Evolutionary conservation across 2,797 vertebrate genomes (phyloP).

Genomic region (Oreochromis mossambicus): DNA sequence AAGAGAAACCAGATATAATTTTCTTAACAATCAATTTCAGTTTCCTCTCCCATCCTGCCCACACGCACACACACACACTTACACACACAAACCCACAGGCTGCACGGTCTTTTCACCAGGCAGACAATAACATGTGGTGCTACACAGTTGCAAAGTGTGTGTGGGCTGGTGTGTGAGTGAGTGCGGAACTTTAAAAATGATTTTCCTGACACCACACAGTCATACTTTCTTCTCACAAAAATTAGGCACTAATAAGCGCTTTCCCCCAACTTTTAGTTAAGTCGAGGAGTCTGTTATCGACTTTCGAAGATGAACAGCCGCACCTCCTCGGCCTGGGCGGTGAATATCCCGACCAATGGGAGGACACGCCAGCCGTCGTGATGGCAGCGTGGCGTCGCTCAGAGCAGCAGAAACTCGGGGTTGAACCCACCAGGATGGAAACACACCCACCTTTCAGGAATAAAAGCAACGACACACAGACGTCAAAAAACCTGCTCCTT

Average conservation of each 20-base stretch:
- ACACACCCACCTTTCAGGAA: slow-evolving; percentile 68
- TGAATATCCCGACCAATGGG: slow-evolving; percentile 78
- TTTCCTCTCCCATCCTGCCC: slow-evolving; percentile 9
- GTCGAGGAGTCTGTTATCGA: slow-evolving; percentile 87
- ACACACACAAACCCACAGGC: background rate
- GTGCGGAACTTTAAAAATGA: background rate
- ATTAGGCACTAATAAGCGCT: background rate
- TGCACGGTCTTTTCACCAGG: background rate
- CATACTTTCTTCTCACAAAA: background rate
- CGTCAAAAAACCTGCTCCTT: slow-evolving; percentile 81
- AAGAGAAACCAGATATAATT: slow-evolving; percentile 34
- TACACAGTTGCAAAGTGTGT: background rate
- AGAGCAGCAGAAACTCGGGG: slow-evolving; percentile 66
- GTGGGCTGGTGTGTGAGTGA: background rate
- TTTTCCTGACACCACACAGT: background rate
- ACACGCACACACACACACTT: background rate
- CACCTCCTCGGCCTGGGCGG: slow-evolving; percentile 79
- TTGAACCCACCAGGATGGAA: slow-evolving; percentile 61
- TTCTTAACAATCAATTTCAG: slow-evolving; percentile 39
- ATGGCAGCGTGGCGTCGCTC: slow-evolving; percentile 75
- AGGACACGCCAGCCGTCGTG: slow-evolving; percentile 77
- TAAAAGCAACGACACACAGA: slow-evolving; percentile 78
- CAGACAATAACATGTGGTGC: background rate
- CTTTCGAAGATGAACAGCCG: slow-evolving; percentile 84
- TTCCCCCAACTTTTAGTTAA: slow-evolving; percentile 75